Base-by-base conservation (phyloP, 2,797 vertebrate species). In the Cebuella pygmaea region DNA sequence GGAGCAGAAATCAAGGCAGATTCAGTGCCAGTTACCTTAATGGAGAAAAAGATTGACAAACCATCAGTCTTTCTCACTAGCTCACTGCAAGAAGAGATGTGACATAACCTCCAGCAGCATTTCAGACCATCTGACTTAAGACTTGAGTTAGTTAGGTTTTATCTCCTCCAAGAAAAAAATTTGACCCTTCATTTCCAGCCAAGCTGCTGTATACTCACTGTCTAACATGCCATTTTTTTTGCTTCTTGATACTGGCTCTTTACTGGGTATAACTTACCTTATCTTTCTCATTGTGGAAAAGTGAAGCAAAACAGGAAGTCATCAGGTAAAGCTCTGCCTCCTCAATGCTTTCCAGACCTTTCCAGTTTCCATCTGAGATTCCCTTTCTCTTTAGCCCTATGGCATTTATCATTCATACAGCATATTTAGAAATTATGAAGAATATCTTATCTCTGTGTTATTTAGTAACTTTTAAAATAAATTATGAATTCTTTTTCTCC, bases 401-500 rank as follows among this genome's bases (percentile, higher is more conserved):
- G 33, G 7, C 33, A 19, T 64, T 76, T 87, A 57, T 81, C 52
- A 13, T 74, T 39, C 36, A 61, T 52, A 26, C 48, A 85, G 74
- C 26, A 44, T 15, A 27, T n/a, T 93, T 94, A 20, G 59, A 30
- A 80, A 46, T 90, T 80, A 39, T 33, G 11, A 48, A 92, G 74
- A 12, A 72, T 72, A 36, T 33, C 30, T 46, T 88, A 39, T 12
- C 4, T 30, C 3, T 46, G 26, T 70, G 75, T 93, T 92, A 72
- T 82, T 90, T 82, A 50, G n/a, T 74, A 61, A 78, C 39, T 88
- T 82, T 39, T 41, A 61, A 96, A 86, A 82, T 75, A 84, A 82
- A 79, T 67, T 93, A 26, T 72, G 20, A 78, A 26, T 81, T 94
- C 6, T 93, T 95, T 84, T 89, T 86, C 15, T 82, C 46, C 30